Percentiles rank a stretch among this genome's conserved stretches.
These are phyloP conservation scores for Ginglymostoma cirratum DNA, from an alignment of 2,113 vertebrate species.

Conservation along the genomic window DNA sequence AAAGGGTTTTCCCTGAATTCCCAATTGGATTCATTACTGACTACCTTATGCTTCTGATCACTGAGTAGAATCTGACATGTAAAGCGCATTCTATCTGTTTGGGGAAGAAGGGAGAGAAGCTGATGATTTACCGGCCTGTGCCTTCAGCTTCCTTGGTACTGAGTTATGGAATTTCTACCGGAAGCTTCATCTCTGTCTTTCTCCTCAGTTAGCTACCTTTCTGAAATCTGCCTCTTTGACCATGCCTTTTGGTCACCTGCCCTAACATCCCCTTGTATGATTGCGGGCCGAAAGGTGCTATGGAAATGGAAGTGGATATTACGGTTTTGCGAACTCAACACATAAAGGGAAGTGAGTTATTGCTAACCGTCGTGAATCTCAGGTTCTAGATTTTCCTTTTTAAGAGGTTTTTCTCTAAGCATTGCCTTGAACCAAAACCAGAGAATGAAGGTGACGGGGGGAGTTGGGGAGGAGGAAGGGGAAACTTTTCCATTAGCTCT, in stretches of 20 bases:
- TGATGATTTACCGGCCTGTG: background rate
- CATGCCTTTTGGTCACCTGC: background rate
- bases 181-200: too few species aligned
- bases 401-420: too few species aligned
- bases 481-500: background rate
- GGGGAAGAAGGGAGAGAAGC: background rate
- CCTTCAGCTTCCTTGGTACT: background rate
- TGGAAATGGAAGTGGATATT: background rate
- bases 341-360: background rate
- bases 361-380: background rate
- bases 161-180: background rate
- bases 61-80: background rate
- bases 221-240: background rate
- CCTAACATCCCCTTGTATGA: background rate
- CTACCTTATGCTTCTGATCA: background rate
- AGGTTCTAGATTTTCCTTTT: background rate
- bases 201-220: background rate
- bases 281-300: background rate
- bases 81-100: background rate
- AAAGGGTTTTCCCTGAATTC: background rate
- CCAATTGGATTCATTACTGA: background rate
- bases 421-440: background rate
- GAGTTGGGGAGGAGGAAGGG: background rate
- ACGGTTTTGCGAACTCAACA: background rate
- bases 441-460: background rate